These are phyloP conservation scores for Beris morrisii DNA, from an alignment of 2,888 invertebrate genomes.

Conservation along the genomic window DNA sequence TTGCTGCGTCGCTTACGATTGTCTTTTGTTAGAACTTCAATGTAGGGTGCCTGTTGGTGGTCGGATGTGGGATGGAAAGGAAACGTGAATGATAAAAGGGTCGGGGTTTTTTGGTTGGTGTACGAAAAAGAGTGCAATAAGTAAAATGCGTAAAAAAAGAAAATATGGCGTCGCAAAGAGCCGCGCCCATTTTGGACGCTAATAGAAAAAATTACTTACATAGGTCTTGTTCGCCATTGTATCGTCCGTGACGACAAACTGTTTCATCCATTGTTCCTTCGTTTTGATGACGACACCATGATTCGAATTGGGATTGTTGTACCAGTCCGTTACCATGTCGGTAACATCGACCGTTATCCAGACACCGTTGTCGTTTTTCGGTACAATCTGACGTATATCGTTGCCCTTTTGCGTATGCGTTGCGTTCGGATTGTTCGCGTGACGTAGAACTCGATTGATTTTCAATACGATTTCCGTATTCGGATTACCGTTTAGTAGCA, in stretches of 20 bases:
- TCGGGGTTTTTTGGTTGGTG: no score
- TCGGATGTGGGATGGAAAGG: no score
- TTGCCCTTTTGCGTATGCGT: slow-evolving; percentile 49
- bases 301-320: slow-evolving; percentile 71
- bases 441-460: slow-evolving; percentile 47
- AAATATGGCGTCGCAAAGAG: no score
- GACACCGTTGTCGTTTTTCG: slow-evolving; percentile 47
- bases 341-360: slow-evolving; percentile 78
- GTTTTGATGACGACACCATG: slow-evolving; percentile 77
- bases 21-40: slow-evolving; percentile 51
- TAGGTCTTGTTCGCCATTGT: slow-evolving; percentile 59
- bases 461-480: slow-evolving; percentile 47
- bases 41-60: slow-evolving; percentile 49
- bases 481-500: slow-evolving; percentile 32
- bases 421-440: slow-evolving; percentile 42
- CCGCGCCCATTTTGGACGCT: no score
- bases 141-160: no score
- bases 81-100: no score
- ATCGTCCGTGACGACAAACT: slow-evolving; percentile 68
- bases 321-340: slow-evolving; percentile 75
- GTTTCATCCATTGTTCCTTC: slow-evolving; percentile 64
- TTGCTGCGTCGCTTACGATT: slow-evolving; percentile 66
- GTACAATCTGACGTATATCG: slow-evolving; percentile 50
- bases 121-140: no score
- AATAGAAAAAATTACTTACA: slow-evolving; percentile 46